Percentiles rank a stretch among this genome's conserved stretches.
These are phyloP conservation scores for Taurulus bubalis DNA, from an alignment of 2,113 vertebrate species.

Conservation along the genomic window DNA sequence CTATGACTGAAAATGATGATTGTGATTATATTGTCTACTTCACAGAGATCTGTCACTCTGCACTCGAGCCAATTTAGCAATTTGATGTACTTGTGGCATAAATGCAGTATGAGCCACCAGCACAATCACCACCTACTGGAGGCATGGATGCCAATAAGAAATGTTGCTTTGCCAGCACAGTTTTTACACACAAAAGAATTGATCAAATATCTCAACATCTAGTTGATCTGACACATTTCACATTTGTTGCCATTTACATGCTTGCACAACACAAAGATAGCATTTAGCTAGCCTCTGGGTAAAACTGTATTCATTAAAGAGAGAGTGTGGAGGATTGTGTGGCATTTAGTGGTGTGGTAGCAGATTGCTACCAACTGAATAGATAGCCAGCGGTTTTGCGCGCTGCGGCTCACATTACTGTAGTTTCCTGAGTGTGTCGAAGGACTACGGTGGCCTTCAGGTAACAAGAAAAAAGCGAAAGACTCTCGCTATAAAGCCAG, in stretches of 20 bases:
- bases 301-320: too few species aligned
- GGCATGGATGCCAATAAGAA: not conserved
- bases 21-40: slow-evolving; percentile 41
- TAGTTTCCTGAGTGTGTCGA: too few species aligned
- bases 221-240: not conserved
- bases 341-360: too few species aligned
- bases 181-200: not conserved
- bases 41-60: slow-evolving; percentile 30
- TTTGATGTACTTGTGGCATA: slow-evolving; percentile 16
- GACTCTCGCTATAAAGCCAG: too few species aligned
- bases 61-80: not conserved
- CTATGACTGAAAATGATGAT: slow-evolving; percentile 36
- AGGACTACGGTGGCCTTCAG: too few species aligned
- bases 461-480: too few species aligned
- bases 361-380: too few species aligned
- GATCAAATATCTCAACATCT: not conserved
- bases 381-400: too few species aligned
- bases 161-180: not conserved
- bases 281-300: too few species aligned
- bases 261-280: slow-evolving; percentile 1
- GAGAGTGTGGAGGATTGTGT: too few species aligned
- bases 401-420: too few species aligned
- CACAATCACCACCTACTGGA: not conserved
- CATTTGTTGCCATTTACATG: slow-evolving; percentile 35
- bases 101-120: slow-evolving; percentile 2